A percentile compares a stretch with the other conserved stretches of the same genome.
Conservation (phyloP, 92 coral and sea anemone genomes). For the Parazoanthus darwini region DNA sequence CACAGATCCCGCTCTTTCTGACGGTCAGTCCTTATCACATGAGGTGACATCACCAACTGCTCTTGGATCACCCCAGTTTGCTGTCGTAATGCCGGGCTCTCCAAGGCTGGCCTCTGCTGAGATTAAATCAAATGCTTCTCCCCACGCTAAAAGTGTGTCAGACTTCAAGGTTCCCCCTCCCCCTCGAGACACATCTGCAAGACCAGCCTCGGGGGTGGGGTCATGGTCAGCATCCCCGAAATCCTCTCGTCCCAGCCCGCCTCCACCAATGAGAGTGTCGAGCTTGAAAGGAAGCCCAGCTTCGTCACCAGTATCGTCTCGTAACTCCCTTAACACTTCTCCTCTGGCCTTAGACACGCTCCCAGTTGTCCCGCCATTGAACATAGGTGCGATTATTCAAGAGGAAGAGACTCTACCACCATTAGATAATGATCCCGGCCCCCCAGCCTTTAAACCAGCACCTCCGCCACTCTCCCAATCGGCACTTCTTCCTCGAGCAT, state of each 20-base stretch:
- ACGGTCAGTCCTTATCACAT: background rate
- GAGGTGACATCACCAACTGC: conserved; percentile 16
- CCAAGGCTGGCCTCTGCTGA: conserved; percentile 53
- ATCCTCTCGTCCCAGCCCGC: conserved; percentile 20
- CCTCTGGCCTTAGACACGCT: background rate
- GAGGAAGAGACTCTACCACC: background rate
- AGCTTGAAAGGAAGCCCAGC: conserved; percentile 25
- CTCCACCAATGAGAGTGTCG: conserved; percentile 33
- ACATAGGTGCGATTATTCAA: conserved; percentile 13
- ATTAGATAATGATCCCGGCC: conserved; percentile 22
- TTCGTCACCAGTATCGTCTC: conserved; percentile 7
- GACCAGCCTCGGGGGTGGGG: background rate
- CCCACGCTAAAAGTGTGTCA: background rate
- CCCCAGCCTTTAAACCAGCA: conserved; percentile 49
- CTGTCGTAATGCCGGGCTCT: conserved; percentile 54
- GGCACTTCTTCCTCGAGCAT: conserved; percentile 2
- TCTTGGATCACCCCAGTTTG: conserved; percentile 40
- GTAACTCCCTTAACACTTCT: conserved; percentile 16
- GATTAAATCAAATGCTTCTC: conserved; percentile 35
- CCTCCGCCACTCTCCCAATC: conserved; percentile 55
- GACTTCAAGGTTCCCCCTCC: background rate
- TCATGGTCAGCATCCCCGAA: background rate
- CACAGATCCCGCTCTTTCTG: background rate
- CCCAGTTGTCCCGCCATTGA: conserved; percentile 8
- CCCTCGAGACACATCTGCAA: background rate